These are phyloP conservation scores for Tragelaphus imberbis DNA, from an alignment of 2,113 vertebrate genomes.

Conservation along the genomic window DNA sequence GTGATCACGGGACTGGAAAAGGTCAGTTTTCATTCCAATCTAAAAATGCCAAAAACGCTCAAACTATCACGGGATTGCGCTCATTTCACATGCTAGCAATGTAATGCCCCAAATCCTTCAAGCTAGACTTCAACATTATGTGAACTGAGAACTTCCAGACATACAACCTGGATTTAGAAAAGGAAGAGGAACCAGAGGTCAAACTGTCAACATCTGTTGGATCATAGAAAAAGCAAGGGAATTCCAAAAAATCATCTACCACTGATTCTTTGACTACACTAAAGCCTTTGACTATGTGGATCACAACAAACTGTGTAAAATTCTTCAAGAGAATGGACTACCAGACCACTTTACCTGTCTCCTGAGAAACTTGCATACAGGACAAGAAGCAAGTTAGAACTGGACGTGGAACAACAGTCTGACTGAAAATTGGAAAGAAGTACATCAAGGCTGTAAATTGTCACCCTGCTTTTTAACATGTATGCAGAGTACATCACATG, in stretches of 20 bases:
- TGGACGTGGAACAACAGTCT: background rate
- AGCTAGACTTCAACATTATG: background rate
- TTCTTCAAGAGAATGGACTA: background rate
- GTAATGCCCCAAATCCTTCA: background rate
- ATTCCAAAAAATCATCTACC: background rate
- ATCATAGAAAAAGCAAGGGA: background rate
- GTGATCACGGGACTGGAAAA: background rate
- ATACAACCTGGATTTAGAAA: background rate
- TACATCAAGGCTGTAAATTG: background rate
- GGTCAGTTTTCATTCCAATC: background rate
- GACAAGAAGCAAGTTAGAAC: background rate
- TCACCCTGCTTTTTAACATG: background rate
- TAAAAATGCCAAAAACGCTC: background rate
- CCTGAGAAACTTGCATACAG: background rate
- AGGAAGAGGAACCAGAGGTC: background rate
- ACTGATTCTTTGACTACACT: background rate
- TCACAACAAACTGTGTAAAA: background rate
- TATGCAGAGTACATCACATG: background rate
- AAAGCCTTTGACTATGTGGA: background rate
- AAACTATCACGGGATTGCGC: fast-evolving
- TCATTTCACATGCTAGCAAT: background rate
- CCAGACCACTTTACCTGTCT: background rate
- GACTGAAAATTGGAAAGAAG: background rate
- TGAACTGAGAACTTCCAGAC: background rate
- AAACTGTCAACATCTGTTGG: background rate